Base-by-base conservation (phyloP, 2,888 invertebrate species). In the Chorisops tibialis region DNA sequence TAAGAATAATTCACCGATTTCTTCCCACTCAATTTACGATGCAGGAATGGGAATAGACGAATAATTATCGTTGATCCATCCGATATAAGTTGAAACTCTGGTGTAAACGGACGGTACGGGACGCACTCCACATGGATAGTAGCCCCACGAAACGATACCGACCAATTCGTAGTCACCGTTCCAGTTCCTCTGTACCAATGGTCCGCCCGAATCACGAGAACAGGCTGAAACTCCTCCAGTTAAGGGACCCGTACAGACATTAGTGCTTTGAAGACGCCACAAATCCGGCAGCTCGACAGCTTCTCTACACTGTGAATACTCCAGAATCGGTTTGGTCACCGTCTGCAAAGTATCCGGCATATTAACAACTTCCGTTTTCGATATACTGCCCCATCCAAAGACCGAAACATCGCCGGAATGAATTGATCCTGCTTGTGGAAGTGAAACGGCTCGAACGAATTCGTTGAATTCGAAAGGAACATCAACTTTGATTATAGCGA, bases 71-170 rank as follows among this genome's bases (percentile, higher is more conserved):
- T 50, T 11, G 7, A 75, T 69, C 79, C 80, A 81, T 9, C 66
- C 49, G 1, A 63, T 2, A 68, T 72, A 75, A 0, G 72, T 66
- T 0, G 72, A 69, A 0, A 74, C 71, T 7, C 67, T 66, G 1
- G 79, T 80, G 68, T 77, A 81, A 1, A 79, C 79, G 0, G 80
- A 78, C 1, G 81, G 81, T 24, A 71, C 69, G n/a, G 67, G 69
- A n/a, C 68, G 68, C 24, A 41, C 63, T 12, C 75, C 74, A 60
- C 81, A 81, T 9, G 80, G 81, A 9, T 73, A 74, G 35, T 72
- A 69, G 18, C 80, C 81, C 81, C 81, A 82, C 24, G 81, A 81
- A 11, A 81, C 81, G 56, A 81, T 70, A 61, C 81, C 82, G 24
- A 80, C 67, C 68, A 63, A 71, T 37, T 18, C 47, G 4, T 11